Conservation (phyloP, 2,113 vertebrate species). For the Zapus hudsonius region DNA sequence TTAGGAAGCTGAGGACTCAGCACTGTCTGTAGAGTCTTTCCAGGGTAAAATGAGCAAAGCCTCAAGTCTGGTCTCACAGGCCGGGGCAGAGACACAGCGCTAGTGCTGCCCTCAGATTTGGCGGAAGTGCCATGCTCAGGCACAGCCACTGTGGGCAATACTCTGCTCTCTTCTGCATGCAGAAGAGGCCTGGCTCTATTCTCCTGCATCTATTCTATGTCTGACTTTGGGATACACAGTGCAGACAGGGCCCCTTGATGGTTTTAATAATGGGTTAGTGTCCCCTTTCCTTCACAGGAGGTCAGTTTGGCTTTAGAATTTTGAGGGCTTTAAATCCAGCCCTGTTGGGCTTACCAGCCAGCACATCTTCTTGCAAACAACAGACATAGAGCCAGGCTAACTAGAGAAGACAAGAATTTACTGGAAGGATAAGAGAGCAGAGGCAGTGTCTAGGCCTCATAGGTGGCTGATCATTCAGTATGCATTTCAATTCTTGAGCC, state of each 20-base stretch:
- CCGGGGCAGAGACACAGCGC: not conserved
- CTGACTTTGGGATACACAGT: not conserved
- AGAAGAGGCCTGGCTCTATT: not conserved
- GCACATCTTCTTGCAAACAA: not conserved
- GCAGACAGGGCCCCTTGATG: too few species aligned
- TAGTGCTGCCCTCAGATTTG: not conserved
- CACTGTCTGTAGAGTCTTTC: not conserved
- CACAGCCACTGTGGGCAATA: not conserved
- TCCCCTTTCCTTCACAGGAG: not conserved
- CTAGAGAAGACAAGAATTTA: not conserved
- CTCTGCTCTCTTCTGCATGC: not conserved
- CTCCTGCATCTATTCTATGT: not conserved
- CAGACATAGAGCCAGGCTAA: not conserved
- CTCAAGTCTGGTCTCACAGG: not conserved
- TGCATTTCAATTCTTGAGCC: conserved; percentile 44
- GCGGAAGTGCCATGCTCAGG: not conserved
- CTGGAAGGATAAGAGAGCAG: not conserved
- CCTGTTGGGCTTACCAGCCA: not conserved
- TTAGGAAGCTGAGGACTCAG: not conserved
- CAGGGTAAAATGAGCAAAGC: not conserved
- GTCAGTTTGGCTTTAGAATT: not conserved
- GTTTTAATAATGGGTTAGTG: not conserved
- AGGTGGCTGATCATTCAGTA: not conserved
- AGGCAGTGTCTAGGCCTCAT: not conserved
- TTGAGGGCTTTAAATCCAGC: not conserved